Base-by-base conservation (phyloP, 2,113 vertebrate genomes). In the Phaetusa simplex region DNA sequence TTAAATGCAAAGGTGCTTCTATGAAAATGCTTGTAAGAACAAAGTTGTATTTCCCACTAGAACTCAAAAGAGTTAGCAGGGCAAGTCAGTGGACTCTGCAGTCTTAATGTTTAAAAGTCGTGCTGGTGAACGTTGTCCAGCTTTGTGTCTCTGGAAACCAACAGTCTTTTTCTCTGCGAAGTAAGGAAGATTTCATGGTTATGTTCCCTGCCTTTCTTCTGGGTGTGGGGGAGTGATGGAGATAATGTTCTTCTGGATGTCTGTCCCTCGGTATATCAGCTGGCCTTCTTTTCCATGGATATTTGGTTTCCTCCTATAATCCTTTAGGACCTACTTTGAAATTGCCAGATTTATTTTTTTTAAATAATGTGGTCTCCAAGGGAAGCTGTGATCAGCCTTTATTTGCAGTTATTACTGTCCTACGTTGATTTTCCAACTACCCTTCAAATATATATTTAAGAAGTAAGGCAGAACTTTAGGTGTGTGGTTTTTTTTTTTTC, bases 1-100 rank as follows among this genome's bases (percentile, higher is more conserved):
- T 93, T 81, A 94, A 91, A 97, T 95, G 94, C 84, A 90, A 94
- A 95, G 71, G 27, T 90, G 62, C 47, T 90, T 86, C 87, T 81
- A 77, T 91, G 87, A 94, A 95, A 93, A 50, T 49, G 23, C 67
- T 73, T 43, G 22, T 36, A 64, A 72, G 86, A 92, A 58, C 29
- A 38, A 82, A 92, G 74, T 42, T 45, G 6, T 47, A 23, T 49
- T 91, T 92, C 73, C 70, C 77, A 69, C 32, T 93, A 15, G 61
- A 87, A 32, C 62, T 52, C 69, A 8, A 7, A 32, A 86, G 47
- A 91, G 27, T 38, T 53, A 32, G 59, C 53, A 87, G 40, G 58
- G 43, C 56, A 27, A 80, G 58, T 65, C 1, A 11, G n/a, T 58
- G 66, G 62, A 50, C 53, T 91, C 47, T 12, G 16, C 49, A 20